Conservation (phyloP, 1,140 invertebrate genomes). For the Paraescarpia echinospica region DNA sequence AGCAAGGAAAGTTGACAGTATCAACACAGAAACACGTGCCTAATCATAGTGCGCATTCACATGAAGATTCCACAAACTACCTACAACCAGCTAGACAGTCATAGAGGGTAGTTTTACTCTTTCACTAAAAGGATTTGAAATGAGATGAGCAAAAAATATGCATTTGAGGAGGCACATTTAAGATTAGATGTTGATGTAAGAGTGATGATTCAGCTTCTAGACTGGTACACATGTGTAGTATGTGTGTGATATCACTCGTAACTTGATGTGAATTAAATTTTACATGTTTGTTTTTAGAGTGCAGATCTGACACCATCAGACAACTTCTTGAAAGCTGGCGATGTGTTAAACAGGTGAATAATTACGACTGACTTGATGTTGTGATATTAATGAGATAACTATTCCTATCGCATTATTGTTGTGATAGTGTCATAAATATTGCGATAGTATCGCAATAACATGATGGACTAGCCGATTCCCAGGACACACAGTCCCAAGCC, state of each 20-base stretch:
- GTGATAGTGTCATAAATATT: slow-evolving; percentile 39
- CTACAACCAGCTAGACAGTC: too few species aligned
- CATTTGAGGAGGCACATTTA: neutral
- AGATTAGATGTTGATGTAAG: neutral
- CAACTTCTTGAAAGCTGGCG: slow-evolving; percentile 75
- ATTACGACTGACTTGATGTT: neutral
- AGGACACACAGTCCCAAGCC: too few species aligned
- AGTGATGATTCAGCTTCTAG: neutral
- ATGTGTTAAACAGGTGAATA: slow-evolving; percentile 67
- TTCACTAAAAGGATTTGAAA: too few species aligned
- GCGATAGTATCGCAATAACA: too few species aligned
- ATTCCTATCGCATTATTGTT: too few species aligned
- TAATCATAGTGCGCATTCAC: too few species aligned
- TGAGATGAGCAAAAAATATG: too few species aligned
- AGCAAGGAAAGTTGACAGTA: too few species aligned
- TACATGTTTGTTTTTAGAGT: slow-evolving; percentile 47
- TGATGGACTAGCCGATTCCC: too few species aligned
- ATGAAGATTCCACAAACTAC: too few species aligned
- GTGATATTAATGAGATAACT: too few species aligned
- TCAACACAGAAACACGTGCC: neutral
- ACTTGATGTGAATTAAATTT: neutral
- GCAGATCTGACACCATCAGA: slow-evolving; percentile 64
- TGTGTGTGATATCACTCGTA: neutral
- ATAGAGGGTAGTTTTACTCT: neutral
- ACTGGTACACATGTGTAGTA: neutral